Conservation (phyloP, 2,113 vertebrate species). For the Oostethus manadensis region DNA sequence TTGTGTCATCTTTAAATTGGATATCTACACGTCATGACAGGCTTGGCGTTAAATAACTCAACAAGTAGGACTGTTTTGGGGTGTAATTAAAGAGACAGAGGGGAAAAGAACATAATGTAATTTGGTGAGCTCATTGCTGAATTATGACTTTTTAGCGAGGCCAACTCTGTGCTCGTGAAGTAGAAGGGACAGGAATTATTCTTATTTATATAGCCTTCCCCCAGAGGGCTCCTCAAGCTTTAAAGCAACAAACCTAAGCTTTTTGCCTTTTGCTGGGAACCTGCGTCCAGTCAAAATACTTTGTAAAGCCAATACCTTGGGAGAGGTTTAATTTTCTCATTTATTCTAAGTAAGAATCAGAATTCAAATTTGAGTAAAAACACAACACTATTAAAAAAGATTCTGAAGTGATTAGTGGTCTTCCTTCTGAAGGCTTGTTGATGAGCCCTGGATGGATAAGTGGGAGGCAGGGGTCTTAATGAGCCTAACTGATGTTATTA, state of each 20-base stretch:
- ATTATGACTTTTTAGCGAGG: constrained; percentile 83
- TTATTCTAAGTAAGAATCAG: constrained; percentile 26
- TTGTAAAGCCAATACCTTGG: constrained; percentile 50
- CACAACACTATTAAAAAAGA: no score
- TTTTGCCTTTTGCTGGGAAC: constrained; percentile 71
- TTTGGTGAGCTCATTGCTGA: constrained; percentile 88
- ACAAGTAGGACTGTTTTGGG: constrained; percentile 81
- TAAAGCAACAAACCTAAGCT: constrained; percentile 79
- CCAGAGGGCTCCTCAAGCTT: constrained; percentile 76
- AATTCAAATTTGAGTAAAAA: not conserved
- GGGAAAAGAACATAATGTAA: constrained; percentile 86
- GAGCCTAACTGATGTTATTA: constrained; percentile 56
- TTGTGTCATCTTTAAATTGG: constrained; percentile 76
- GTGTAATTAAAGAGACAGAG: constrained; percentile 86
- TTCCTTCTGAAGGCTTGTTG: no score
- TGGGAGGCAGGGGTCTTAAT: constrained; percentile 25
- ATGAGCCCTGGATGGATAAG: constrained; percentile 25
- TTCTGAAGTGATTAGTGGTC: no score
- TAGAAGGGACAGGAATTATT: constrained; percentile 81
- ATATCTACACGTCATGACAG: constrained; percentile 76
- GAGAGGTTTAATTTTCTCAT: constrained; percentile 52
- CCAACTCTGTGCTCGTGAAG: constrained; percentile 78
- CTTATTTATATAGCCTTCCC: constrained; percentile 84
- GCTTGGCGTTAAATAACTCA: constrained; percentile 85
- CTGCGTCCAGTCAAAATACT: constrained; percentile 71